phyloP scores from a whole-genome alignment of 2,113 vertebrate genomes.

The Vimba vimba region DNA sequence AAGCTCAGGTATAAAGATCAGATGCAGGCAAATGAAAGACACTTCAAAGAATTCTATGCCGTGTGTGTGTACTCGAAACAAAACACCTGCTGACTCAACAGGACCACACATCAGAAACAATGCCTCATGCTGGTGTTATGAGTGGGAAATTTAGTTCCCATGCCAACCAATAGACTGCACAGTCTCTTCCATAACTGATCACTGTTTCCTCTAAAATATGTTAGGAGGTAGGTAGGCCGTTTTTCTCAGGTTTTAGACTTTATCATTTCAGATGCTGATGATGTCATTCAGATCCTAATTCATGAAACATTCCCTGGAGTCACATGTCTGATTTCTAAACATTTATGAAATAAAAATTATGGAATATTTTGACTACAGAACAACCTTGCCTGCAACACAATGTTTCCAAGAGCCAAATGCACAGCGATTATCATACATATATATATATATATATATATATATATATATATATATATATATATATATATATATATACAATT shows the following conservation, averaged over 20 bases:
- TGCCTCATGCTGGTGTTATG: conserved; percentile 7
- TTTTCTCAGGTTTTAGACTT: background rate
- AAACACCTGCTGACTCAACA: background rate
- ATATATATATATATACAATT: too few relatives aligned
- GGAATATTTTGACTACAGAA: conserved; percentile 11
- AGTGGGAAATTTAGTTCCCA: conserved; percentile 1
- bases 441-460: too few relatives aligned
- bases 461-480: too few relatives aligned
- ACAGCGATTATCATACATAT: background rate
- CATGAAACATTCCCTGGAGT: conserved; percentile 17
- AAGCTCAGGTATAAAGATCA: conserved; percentile 6
- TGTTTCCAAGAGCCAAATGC: background rate
- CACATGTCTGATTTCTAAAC: conserved; percentile 39
- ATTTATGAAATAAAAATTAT: background rate
- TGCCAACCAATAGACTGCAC: background rate
- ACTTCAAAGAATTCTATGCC: background rate
- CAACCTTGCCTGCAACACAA: background rate
- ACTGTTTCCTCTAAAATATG: background rate
- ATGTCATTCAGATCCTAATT: background rate
- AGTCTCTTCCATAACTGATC: background rate
- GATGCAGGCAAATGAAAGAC: background rate
- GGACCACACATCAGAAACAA: background rate
- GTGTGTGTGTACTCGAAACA: background rate
- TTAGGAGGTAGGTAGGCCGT: too few relatives aligned
- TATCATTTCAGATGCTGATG: background rate